These are phyloP conservation scores for Zaprionus africanus DNA, from an alignment of 1,140 invertebrate species.

Conservation along the genomic window DNA sequence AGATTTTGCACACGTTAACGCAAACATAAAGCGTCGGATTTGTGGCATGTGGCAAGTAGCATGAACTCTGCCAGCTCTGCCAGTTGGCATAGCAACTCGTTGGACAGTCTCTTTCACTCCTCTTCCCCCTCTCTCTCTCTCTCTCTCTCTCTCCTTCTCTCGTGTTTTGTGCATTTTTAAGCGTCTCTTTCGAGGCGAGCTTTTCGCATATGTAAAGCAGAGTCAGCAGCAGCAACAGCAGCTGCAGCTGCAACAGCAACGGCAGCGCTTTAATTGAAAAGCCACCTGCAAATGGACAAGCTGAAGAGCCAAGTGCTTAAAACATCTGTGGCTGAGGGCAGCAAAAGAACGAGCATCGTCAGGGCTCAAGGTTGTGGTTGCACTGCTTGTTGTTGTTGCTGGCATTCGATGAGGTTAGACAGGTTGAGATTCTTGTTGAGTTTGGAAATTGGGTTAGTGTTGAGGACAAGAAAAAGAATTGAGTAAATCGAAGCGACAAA, in stretches of 20 bases:
- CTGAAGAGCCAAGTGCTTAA: neutral
- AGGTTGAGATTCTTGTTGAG: too few species aligned
- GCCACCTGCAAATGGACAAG: slow-evolving; percentile 15
- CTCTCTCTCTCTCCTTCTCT: neutral
- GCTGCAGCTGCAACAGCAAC: neutral
- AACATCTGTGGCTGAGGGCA: neutral
- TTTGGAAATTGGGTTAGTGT: too few species aligned
- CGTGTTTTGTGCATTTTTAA: slow-evolving; percentile 60
- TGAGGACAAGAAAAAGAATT: too few species aligned
- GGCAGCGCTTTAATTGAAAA: slow-evolving; percentile 7
- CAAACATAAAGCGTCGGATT: slow-evolving; percentile 79
- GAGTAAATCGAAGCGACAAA: too few species aligned
- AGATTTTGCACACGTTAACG: slow-evolving; percentile 81
- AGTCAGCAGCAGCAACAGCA: neutral
- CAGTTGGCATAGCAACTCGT: slow-evolving; percentile 20
- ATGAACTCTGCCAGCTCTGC: slow-evolving; percentile 2
- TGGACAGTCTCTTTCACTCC: neutral
- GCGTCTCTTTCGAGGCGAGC: slow-evolving; percentile 16
- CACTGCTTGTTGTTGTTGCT: neutral
- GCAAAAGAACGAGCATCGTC: neutral
- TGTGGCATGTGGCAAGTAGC: slow-evolving; percentile 44
- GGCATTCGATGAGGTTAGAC: neutral
- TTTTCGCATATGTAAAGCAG: slow-evolving; percentile 47
- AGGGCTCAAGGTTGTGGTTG: neutral
- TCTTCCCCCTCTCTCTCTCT: slow-evolving; percentile 17